phyloP scores from a whole-genome alignment of 2,113 vertebrate genomes.

The Penelope pileata region DNA sequence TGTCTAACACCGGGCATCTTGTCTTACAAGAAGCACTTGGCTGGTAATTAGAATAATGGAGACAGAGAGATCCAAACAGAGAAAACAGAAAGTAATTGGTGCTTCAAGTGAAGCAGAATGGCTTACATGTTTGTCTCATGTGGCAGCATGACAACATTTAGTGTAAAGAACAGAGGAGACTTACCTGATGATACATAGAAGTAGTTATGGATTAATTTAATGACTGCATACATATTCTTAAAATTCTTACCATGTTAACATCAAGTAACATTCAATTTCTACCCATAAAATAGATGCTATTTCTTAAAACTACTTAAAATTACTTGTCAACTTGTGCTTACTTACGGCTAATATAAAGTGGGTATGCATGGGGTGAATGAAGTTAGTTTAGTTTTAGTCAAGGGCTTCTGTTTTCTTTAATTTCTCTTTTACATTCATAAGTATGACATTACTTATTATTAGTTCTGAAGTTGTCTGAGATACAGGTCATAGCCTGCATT shows the following conservation, averaged over 20 bases:
- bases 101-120: slow-evolving; percentile 10
- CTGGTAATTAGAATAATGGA: neutral
- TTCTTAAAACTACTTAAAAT: slow-evolving; percentile 13
- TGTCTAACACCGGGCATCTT: neutral
- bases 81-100: neutral
- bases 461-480: neutral
- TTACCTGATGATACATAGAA: slow-evolving; percentile 7
- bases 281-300: neutral
- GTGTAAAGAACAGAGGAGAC: neutral
- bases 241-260: neutral
- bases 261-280: neutral
- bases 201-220: slow-evolving; percentile 5
- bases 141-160: neutral
- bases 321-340: neutral
- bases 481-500: neutral
- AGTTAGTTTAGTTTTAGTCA: neutral
- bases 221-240: neutral
- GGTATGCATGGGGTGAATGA: neutral
- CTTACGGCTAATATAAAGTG: neutral
- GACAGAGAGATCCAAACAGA: neutral
- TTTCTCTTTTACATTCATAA: neutral
- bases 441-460: neutral
- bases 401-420: neutral
- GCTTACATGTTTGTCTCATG: neutral
- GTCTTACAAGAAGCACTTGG: neutral